Evolutionary conservation across 1,140 invertebrate genomes (phyloP).

Genomic region (Oedothorax gibbosus): DNA sequence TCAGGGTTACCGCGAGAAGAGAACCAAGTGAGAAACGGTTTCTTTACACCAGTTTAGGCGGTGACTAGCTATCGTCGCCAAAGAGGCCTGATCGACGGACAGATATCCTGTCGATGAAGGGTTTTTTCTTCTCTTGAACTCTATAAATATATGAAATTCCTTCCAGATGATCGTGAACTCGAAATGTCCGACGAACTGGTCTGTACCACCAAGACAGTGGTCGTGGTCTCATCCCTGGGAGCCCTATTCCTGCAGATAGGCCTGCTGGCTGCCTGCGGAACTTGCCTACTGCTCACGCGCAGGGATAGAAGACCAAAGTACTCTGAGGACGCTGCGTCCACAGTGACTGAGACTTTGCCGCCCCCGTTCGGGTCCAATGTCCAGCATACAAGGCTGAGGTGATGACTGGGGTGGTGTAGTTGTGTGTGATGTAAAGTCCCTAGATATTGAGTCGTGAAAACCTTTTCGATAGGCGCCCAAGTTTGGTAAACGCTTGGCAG

Average conservation of each 20-base stretch:
- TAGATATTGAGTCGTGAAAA: no score
- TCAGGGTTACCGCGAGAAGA: no score
- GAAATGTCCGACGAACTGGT: slow-evolving; percentile 59
- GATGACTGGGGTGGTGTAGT: neutral
- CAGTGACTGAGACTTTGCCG: slow-evolving; percentile 44
- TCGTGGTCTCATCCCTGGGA: slow-evolving; percentile 63
- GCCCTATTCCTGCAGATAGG: slow-evolving; percentile 63
- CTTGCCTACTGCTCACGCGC: slow-evolving; percentile 45
- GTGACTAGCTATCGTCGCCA: no score
- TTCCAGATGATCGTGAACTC: slow-evolving; percentile 27
- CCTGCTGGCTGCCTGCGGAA: slow-evolving; percentile 54
- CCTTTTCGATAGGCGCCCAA: no score
- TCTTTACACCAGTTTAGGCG: no score
- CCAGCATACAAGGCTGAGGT: slow-evolving; percentile 28
- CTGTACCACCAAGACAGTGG: slow-evolving; percentile 63
- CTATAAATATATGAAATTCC: neutral
- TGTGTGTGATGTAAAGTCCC: no score
- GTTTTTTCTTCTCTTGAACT: no score
- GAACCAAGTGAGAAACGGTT: no score
- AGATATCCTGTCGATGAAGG: no score
- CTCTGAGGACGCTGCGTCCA: slow-evolving; percentile 46
- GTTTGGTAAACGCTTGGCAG: no score
- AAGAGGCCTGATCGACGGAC: no score
- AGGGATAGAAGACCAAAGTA: slow-evolving; percentile 20
- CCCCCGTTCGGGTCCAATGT: slow-evolving; percentile 18